Evolutionary conservation across 1,140 invertebrate species (phyloP), one percentile per base, ranked within the genome.

Genomic region (Gryon sp.): DNA sequence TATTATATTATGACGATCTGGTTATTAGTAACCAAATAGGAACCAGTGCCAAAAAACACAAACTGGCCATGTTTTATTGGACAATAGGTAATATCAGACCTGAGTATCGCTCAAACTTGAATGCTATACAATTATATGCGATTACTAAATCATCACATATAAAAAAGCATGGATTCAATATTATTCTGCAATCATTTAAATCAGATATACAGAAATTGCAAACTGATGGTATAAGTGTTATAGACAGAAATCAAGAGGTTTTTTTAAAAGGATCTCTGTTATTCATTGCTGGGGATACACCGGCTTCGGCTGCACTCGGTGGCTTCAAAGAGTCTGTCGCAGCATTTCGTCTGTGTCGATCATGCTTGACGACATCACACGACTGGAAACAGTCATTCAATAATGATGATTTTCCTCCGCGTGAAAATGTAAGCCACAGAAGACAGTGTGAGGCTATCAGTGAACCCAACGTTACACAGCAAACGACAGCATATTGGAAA

Each of bases 301-400:
- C 76, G 15, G 76, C 65, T 22, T 63, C 53, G 12, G 76, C 70
- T 43, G 2, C 12, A 0, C 32, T 70, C 3, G 76, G 63, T 6
- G 70, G 69, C 0, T 78, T 75, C 30, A 69, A 78, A 62, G 57
- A 75, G 22, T 74, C 70, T n/a, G 55, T 63, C 5, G 5, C 59
- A 11, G 59, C 70, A 8, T 62, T 53, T 46, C 59, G 53, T 4
- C 34, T 34, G 0, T 70, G 70, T 46, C 16, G 70, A 26, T 26
- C 52, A 0, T 79, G 77, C 12, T 15, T 68, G 15, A 43, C 46
- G 9, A 72, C 46, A 8, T 2, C 4, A 4, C 8, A 53, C 34
- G 38, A 22, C 4, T 52, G 36, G 38, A 52, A 18, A 34, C 2
- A 22, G 6, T 3, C 2, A n/a, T 50, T 50, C 4, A 63, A 50